Conservation (phyloP, 2,797 vertebrate genomes). For the Chelon labrosus region DNA sequence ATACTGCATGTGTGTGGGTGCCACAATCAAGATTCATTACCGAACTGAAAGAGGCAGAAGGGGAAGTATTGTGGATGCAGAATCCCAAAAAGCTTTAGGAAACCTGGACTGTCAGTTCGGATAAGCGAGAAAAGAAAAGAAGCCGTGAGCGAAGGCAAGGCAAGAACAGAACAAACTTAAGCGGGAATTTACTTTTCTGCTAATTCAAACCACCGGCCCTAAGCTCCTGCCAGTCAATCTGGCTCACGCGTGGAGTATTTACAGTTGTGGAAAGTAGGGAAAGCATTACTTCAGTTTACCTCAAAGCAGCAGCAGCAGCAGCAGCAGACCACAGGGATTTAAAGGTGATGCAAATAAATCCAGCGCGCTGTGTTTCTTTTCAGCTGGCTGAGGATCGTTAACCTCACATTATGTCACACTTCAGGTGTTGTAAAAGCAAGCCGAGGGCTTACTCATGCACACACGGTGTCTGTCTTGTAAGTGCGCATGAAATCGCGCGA, state of each 20-base stretch:
- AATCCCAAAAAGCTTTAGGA: slow-evolving; percentile 17
- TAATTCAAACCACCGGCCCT: slow-evolving; percentile 59
- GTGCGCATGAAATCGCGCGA: slow-evolving; percentile 31
- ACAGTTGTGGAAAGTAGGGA: slow-evolving; percentile 48
- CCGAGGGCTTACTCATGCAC: slow-evolving; percentile 13
- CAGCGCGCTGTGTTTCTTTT: slow-evolving; percentile 42
- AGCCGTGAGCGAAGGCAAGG: slow-evolving; percentile 12
- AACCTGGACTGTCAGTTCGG: slow-evolving; percentile 49
- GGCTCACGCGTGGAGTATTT: slow-evolving; percentile 52
- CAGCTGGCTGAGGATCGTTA: slow-evolving; percentile 48
- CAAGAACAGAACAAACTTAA: slow-evolving; percentile 22
- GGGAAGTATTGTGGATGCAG: slow-evolving; percentile 45
- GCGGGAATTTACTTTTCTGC: slow-evolving; percentile 47
- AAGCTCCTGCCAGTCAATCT: slow-evolving; percentile 43
- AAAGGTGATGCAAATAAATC: slow-evolving; percentile 69
- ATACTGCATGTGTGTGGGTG: slow-evolving; percentile 36
- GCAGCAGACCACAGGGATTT: slow-evolving; percentile 53
- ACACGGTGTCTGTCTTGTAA: slow-evolving; percentile 23
- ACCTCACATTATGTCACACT: slow-evolving; percentile 57
- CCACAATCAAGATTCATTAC: slow-evolving; percentile 17
- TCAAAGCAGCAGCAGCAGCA: slow-evolving; percentile 54
- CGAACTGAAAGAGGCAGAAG: slow-evolving; percentile 45
- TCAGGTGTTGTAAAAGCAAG: slow-evolving; percentile 40
- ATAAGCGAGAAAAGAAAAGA: slow-evolving; percentile 46
- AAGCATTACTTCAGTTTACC: slow-evolving; percentile 72